A percentile compares a stretch with the other conserved stretches of the same genome.
Evolutionary conservation across 92 coral and sea anemone genomes (phyloP).

Genomic region (Meandrina meandrites): DNA sequence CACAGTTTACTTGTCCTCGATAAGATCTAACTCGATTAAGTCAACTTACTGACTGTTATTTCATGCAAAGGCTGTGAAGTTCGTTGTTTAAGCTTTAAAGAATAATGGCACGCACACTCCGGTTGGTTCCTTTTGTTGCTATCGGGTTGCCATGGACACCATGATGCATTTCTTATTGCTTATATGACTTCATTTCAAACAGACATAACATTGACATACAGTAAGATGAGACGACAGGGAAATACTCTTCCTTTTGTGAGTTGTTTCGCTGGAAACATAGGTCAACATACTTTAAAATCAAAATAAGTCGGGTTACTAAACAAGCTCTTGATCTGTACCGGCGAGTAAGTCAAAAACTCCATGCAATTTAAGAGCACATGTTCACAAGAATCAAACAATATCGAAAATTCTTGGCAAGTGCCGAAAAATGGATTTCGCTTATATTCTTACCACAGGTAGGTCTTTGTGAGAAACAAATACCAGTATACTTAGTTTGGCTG

Average conservation of each 20-base stretch:
- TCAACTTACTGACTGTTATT: conserved; percentile 2
- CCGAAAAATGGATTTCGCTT: too few relatives aligned
- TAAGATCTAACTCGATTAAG: not conserved
- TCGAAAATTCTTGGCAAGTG: too few relatives aligned
- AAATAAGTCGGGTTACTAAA: not conserved
- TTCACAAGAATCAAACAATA: too few relatives aligned
- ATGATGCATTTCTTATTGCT: conserved; percentile 21
- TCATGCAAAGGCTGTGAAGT: not conserved
- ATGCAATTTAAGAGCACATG: too few relatives aligned
- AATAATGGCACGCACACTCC: conserved; percentile 11
- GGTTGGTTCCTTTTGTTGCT: conserved; percentile 51
- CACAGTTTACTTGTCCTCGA: not conserved
- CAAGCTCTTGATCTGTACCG: not conserved
- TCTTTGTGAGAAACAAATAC: too few relatives aligned
- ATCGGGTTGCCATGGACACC: conserved; percentile 49
- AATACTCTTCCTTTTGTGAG: not conserved
- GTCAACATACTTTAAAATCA: not conserved
- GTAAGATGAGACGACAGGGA: not conserved
- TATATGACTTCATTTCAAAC: conserved; percentile 19
- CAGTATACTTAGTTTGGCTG: too few relatives aligned
- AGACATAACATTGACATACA: not conserved
- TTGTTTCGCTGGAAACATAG: not conserved
- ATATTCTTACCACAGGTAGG: too few relatives aligned
- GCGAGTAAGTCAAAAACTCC: not conserved
- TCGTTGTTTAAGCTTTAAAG: conserved; percentile 17